Evolutionary conservation across 2,113 vertebrate genomes (phyloP), one percentile per base, ranked within the genome.

Genomic region (Lophochroa leadbeateri): DNA sequence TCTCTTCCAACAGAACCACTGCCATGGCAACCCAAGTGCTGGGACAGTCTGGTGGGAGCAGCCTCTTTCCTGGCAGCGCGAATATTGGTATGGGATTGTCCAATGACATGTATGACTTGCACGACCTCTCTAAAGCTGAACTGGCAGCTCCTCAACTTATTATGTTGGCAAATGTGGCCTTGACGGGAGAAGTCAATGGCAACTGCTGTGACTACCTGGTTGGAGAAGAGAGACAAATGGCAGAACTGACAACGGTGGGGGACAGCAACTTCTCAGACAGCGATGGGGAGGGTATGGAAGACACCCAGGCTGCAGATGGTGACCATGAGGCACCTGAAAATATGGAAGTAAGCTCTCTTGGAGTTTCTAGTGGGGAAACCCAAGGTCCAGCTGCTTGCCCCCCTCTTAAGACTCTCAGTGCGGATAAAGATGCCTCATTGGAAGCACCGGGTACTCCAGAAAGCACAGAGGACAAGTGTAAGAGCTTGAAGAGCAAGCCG

Each of bases 81-180:
- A 96, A 94, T 72, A 97, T 98, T 6, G 97, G 98, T 6, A 98
- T 99, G 86, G 95, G 98, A 4, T 63, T 99, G 94, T 92, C 97
- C 57, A 98, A 97, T 6, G 99, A 98, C 50, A 96, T 97, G 95
- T 98, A 98, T 52, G 98, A 98, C 82, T 97, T 99, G 21, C 97
- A 98, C 3, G 98, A 99, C 61, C 96, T 99, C 92, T 98, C 99
- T 55, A 98, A 98, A 89, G 98, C 98, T 20, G 98, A 98, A 60
- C 97, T 99, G 94, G 99, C 98, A 1, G 98, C 99, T 13, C 99
- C 99, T 41, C 99, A 99, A 98, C 98, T 99, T 61, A 99, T 99
- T 78, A 99, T 99, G 99, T 96, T 99, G 94, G 99, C 99, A 68
- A 99, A 99, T 12, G 99, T 99, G 61, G 99, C 99, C 39, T 96